These are phyloP conservation scores for Scomberomorus guttatus DNA, from an alignment of 2,797 vertebrate genomes.

Conservation along the genomic window DNA sequence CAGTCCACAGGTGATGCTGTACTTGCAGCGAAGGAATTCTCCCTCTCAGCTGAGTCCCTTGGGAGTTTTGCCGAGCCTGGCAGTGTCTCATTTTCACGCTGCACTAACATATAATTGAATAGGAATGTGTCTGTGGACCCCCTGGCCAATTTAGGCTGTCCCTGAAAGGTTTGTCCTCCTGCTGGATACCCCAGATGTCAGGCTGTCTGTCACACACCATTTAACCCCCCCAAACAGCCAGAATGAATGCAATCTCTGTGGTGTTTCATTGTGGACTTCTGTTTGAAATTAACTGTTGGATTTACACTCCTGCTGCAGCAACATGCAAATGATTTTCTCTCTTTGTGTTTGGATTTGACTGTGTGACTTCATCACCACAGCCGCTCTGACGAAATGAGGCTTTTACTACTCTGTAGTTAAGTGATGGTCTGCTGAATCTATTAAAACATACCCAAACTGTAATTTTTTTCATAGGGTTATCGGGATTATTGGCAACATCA, in stretches of 20 bases:
- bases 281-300: slow-evolving; percentile 52
- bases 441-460: slow-evolving; percentile 53
- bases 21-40: slow-evolving; percentile 20
- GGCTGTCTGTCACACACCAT: slow-evolving; percentile 41
- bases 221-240: slow-evolving; percentile 24
- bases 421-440: slow-evolving; percentile 72
- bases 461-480: slow-evolving; percentile 55
- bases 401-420: slow-evolving; percentile 33
- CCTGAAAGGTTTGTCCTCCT: slow-evolving; percentile 16
- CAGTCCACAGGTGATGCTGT: slow-evolving; percentile 32
- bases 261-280: slow-evolving; percentile 28
- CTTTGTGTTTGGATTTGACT: slow-evolving; percentile 23
- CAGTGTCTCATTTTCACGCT: slow-evolving; percentile 42
- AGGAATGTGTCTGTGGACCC: slow-evolving; percentile 33
- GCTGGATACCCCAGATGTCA: slow-evolving; percentile 37
- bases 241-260: slow-evolving; percentile 21
- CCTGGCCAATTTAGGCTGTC: not conserved
- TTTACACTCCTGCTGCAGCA: slow-evolving; percentile 30
- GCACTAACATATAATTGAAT: slow-evolving; percentile 49
- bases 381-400: slow-evolving; percentile 31
- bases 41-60: slow-evolving; percentile 37
- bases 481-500: slow-evolving; percentile 43
- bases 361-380: slow-evolving; percentile 58
- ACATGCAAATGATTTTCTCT: slow-evolving; percentile 46
- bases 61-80: slow-evolving; percentile 38